These are phyloP conservation scores for Tetraodon nigroviridis DNA, from an alignment of 2,113 vertebrate species.

Conservation along the genomic window DNA sequence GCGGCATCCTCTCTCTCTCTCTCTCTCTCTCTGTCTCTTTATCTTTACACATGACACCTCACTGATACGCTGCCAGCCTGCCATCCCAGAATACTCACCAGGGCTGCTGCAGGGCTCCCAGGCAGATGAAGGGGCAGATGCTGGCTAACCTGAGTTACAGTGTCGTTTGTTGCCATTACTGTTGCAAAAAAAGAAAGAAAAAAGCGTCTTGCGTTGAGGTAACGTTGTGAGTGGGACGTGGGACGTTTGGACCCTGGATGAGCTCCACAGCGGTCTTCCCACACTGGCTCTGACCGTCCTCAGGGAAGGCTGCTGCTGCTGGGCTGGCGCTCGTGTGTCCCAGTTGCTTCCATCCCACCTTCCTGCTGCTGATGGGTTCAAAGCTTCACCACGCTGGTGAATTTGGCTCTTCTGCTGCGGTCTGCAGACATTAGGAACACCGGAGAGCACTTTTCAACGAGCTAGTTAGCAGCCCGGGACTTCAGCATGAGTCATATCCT, in stretches of 20 bases:
- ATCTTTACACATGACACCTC: constrained; percentile 22
- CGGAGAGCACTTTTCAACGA: no score
- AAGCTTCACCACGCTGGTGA: neutral
- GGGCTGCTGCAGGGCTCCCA: constrained; percentile 38
- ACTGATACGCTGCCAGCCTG: constrained; percentile 43
- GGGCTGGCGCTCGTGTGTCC: neutral
- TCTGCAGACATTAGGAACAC: no score
- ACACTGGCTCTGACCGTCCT: constrained; percentile 6
- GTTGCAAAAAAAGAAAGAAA: constrained; percentile 25
- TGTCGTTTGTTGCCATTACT: constrained; percentile 53
- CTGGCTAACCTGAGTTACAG: constrained; percentile 30
- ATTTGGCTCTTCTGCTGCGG: no score
- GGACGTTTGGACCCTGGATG: neutral
- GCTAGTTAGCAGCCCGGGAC: no score
- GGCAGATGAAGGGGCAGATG: constrained; percentile 38
- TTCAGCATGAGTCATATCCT: neutral
- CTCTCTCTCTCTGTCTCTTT: neutral
- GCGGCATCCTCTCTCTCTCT: neutral
- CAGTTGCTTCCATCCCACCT: no score
- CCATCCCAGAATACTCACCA: constrained; percentile 52
- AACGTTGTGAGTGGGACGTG: neutral
- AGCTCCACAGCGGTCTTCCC: constrained; percentile 23
- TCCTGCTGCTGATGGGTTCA: neutral
- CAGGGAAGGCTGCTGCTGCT: constrained; percentile 13
- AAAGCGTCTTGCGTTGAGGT: neutral